phyloP scores from a whole-genome alignment of 2,888 invertebrate species.

The Hermaeophaga mercurialis region DNA sequence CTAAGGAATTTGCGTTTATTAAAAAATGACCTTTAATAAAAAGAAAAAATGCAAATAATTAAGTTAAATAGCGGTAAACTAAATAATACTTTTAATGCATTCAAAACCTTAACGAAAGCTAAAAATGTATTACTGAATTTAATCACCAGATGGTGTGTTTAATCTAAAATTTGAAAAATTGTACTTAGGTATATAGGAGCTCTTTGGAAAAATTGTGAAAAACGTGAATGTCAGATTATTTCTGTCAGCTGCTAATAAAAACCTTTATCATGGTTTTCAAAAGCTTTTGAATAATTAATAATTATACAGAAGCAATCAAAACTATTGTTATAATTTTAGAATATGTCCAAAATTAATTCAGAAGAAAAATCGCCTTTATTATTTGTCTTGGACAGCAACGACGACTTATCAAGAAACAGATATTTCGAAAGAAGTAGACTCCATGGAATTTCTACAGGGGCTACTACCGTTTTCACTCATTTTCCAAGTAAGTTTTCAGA shows the following conservation, averaged over 20 bases:
- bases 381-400: constrained; percentile 50
- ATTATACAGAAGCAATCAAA: neutral
- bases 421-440: constrained; percentile 51
- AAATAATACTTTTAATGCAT: too few species aligned
- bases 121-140: too few species aligned
- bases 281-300: neutral
- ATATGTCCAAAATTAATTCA: constrained; percentile 32
- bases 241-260: neutral
- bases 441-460: constrained; percentile 52
- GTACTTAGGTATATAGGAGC: too few species aligned
- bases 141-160: too few species aligned
- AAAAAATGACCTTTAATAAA: too few species aligned
- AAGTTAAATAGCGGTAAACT: too few species aligned
- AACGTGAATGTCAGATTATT: constrained; percentile 7
- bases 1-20: too few species aligned
- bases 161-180: too few species aligned
- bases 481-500: constrained; percentile 54
- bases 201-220: neutral
- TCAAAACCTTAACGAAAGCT: too few species aligned
- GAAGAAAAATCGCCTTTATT: constrained; percentile 55
- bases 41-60: too few species aligned
- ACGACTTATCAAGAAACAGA: constrained; percentile 40
- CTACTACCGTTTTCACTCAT: constrained; percentile 53
- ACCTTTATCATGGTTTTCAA: constrained; percentile 6
- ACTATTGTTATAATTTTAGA: neutral